Evolutionary conservation across 2,797 vertebrate species (phyloP), one percentile per base, ranked within the genome.

Genomic region (Neostethus bicornis): DNA sequence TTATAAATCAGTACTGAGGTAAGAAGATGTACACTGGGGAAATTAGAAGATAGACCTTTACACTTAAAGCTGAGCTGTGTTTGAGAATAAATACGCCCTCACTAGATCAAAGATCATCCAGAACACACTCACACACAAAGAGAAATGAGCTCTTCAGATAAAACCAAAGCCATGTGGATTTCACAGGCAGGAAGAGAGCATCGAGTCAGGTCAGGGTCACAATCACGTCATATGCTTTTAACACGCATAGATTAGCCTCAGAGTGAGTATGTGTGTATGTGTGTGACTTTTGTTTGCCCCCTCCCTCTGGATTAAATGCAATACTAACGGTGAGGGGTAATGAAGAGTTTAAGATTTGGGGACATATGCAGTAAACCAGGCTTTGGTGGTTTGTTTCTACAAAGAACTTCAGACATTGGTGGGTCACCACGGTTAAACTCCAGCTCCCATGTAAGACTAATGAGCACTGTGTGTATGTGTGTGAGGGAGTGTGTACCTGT

Each of bases 401-500:
- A 43, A 69, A 56, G 34, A 28, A 23, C 26, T 56, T 55, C 34
- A 42, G 21, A 39, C 14, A 0, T 0, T 19, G 31, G 24, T 55
- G 46, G 24, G 37, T 38, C 13, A 51, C 48, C 37, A 24, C 20
- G 61, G 62, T 35, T 65, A 53, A 55, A 4, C 32, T 54, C 23
- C 5, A 45, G 37, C 53, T 66, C 37, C 45, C 31, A 23, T 34
- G 20, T 19, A 41, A 19, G 42, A 32, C 50, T 10, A 20, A 13
- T 14, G 49, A 46, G 56, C 12, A 31, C 51, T 50, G 59, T 38
- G 29, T 48, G 28, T 41, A 26, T 26, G 58, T 38, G 21, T 45
- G 24, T 55, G 41, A 51, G 26, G 42, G 42, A 31, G 23, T 35
- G 42, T 34, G 14, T 82, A 99, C 97, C 96, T 96, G 90, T 98